phyloP scores from a whole-genome alignment of 1,140 invertebrate genomes.

The Drosophila busckii region DNA sequence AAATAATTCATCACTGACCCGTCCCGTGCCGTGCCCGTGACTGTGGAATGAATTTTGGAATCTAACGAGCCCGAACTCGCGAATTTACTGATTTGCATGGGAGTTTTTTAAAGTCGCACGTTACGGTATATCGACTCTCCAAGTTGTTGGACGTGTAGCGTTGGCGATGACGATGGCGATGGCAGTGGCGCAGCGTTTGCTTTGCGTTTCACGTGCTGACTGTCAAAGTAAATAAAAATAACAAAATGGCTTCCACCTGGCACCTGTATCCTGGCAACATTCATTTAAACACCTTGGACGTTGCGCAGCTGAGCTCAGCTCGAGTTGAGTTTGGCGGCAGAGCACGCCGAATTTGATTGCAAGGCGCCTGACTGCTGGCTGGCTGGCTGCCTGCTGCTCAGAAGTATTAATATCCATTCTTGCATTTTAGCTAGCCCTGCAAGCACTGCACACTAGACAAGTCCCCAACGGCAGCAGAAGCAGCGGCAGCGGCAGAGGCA shows the following conservation, averaged over 20 bases:
- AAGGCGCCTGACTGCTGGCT: constrained; percentile 1
- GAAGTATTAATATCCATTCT: constrained; percentile 64
- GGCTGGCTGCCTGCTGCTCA: constrained; percentile 27
- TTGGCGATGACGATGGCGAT: no score
- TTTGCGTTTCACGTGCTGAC: constrained; percentile 70
- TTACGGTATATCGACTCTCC: no score
- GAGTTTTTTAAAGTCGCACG: no score
- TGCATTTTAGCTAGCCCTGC: constrained; percentile 23
- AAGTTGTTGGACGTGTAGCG: no score
- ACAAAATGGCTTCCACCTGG: constrained; percentile 71
- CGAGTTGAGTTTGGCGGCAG: constrained; percentile 22
- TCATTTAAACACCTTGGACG: constrained; percentile 74
- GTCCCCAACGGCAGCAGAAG: constrained; percentile 22
- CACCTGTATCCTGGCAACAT: constrained; percentile 78
- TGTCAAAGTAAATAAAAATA: constrained; percentile 78
- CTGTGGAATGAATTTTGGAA: constrained; percentile 27
- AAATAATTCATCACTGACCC: constrained; percentile 17
- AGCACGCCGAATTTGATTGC: constrained; percentile 31
- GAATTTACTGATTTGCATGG: no score
- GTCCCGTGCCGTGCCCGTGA: constrained; percentile 1
- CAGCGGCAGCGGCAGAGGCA: no score
- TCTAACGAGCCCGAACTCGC: no score
- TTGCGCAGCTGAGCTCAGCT: constrained; percentile 18
- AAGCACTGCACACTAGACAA: constrained; percentile 50
- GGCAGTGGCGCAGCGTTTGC: constrained; percentile 42